Evolutionary conservation across 2,113 vertebrate species (phyloP), one percentile per base, ranked within the genome.

Genomic region (Spea multiplicata): DNA sequence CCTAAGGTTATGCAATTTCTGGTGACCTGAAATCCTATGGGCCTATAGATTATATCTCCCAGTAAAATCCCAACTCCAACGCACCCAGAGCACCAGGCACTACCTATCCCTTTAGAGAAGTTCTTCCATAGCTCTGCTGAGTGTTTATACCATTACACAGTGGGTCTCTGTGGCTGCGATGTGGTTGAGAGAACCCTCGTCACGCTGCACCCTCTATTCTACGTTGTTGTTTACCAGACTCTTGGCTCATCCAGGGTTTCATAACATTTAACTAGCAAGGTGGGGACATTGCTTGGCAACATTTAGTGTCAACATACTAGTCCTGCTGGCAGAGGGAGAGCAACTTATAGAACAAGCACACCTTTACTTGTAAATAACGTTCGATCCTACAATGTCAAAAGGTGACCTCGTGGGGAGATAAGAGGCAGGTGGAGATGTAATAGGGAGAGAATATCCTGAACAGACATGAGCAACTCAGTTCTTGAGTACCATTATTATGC

Each of bases 321-420:
- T 66, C 65, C 46, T 78, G 5, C 75, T 62, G 46, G 6, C 75
- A 70, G 75, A 7, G 30, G 6, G 6, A 17, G 53, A 61, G 53
- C 8, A 30, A 62, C 17, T 47, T n/a, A 62, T 47, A 50, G 71
- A 2, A 6, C 48, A 50, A n/a, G 67, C 47, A 49, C 44, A 65
- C 69, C 76, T 78, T 78, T 61, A 44, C 68, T 66, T 53, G 76
- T 65, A 78, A 71, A 72, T 69, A 78, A 7, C 48, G 52, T 78
- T 13, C 45, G 48, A 45, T 55, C 53, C 48, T 12, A 8, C 12
- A 57, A 52, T 10, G 45, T 67, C 6, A 59, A 16, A 62, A 47
- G 13, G 13, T 3, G 46, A 59, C 55, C 6, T 5, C 2, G 4
- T 8, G 55, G 6, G 5, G 10, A 59, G 12, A 59, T 59, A 59